Base-by-base conservation (phyloP, 2,797 vertebrate genomes). In the Neostethus bicornis region DNA sequence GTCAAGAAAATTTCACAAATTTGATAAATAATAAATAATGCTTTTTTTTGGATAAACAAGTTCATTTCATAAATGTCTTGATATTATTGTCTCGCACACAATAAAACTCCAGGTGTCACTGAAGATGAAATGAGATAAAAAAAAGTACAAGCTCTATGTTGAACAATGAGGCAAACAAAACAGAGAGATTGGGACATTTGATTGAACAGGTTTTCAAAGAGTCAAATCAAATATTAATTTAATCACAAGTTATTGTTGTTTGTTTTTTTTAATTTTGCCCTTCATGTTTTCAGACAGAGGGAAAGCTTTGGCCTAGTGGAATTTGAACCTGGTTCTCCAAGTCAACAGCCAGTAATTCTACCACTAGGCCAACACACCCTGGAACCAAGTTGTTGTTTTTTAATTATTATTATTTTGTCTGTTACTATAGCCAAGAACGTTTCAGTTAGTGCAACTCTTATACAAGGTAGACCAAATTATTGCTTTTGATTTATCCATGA, bases 241-340 rank as follows among this genome's bases (percentile, higher is more conserved):
- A 49, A 41, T 8, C 25, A 51, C n/a, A n/a, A n/a, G n/a, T 51
- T 7, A n/a, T 5, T 26, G 7, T 37, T 32, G 31, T 32, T 29
- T 10, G 28, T 53, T 54, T 35, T 35, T 49, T 59, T 19, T 38
- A n/a, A n/a, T n/a, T n/a, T n/a, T n/a, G n/a, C n/a, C n/a, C n/a
- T n/a, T n/a, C n/a, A n/a, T n/a, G n/a, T n/a, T n/a, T n/a, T n/a
- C n/a, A n/a, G n/a, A n/a, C n/a, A n/a, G n/a, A n/a, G n/a, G n/a
- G n/a, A n/a, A n/a, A n/a, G n/a, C n/a, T n/a, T n/a, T n/a, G n/a
- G n/a, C n/a, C n/a, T n/a, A n/a, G n/a, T n/a, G n/a, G n/a, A n/a
- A n/a, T n/a, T n/a, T n/a, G n/a, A n/a, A n/a, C n/a, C n/a, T n/a
- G n/a, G n/a, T n/a, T n/a, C n/a, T n/a, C n/a, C n/a, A n/a, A n/a